These are phyloP conservation scores for Gastrophryne carolinensis DNA, from an alignment of 2,797 vertebrate species.

Conservation along the genomic window DNA sequence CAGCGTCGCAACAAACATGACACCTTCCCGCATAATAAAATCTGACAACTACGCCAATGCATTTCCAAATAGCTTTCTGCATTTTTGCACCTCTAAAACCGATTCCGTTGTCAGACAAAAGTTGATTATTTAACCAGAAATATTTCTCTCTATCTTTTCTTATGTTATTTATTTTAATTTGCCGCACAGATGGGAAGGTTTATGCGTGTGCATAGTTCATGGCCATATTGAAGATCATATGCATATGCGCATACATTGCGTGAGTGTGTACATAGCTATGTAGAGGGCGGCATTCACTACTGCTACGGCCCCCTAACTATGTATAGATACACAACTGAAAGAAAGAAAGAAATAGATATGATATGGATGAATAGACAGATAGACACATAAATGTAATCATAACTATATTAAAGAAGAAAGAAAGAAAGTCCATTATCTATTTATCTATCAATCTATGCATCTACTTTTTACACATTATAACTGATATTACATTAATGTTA, in stretches of 20 bases:
- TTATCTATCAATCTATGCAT: slow-evolving; percentile 9
- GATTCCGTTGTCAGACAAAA: slow-evolving; percentile 98
- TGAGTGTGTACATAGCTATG: not conserved
- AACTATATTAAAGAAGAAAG: no score
- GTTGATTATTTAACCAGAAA: slow-evolving; percentile 95
- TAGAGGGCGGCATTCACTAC: no score
- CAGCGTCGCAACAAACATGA: slow-evolving; percentile 99
- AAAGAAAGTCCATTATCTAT: no score
- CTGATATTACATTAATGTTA: not conserved
- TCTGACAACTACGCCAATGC: slow-evolving; percentile 98
- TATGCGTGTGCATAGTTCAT: not conserved
- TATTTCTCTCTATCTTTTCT: slow-evolving; percentile 69
- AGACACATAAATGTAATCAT: no score
- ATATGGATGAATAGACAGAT: not conserved
- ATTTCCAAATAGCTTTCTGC: slow-evolving; percentile 99
- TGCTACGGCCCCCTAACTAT: no score
- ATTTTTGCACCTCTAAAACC: slow-evolving; percentile 98
- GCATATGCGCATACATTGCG: not conserved
- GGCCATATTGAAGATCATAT: not conserved
- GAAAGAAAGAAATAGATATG: not conserved
- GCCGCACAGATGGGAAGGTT: slow-evolving; percentile 65
- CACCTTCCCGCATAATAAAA: slow-evolving; percentile 99
- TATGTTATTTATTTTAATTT: slow-evolving; percentile 79
- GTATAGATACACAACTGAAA: no score
- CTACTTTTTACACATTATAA: not conserved